Percentiles rank a stretch among this genome's conserved stretches.
phyloP scores from a whole-genome alignment of 2,797 vertebrate species.

The Morus bassanus region DNA sequence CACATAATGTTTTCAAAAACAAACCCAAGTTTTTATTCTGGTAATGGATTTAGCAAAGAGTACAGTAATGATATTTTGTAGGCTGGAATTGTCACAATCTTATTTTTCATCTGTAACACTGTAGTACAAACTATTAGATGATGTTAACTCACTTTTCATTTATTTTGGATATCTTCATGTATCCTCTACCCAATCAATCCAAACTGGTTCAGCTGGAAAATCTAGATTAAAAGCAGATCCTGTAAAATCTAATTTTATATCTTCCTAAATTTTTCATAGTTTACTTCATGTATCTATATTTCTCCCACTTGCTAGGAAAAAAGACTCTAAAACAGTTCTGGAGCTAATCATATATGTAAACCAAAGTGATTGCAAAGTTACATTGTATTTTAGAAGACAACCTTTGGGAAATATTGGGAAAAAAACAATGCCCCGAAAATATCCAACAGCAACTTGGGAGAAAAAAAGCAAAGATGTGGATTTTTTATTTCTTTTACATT shows the following conservation, averaged over 20 bases:
- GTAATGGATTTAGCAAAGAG: background rate
- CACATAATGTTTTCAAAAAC: background rate
- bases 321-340: background rate
- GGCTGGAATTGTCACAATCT: background rate
- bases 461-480: background rate
- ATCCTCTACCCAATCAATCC: background rate
- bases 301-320: background rate
- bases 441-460: accelerated
- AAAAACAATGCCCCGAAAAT: accelerated
- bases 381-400: background rate
- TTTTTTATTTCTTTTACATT: background rate
- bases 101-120: background rate
- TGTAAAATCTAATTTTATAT: background rate
- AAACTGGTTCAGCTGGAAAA: background rate
- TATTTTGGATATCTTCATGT: background rate
- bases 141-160: background rate
- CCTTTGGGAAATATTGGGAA: background rate
- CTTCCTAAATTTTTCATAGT: background rate
- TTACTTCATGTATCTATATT: background rate
- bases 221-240: background rate
- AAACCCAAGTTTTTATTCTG: background rate
- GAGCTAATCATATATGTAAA: background rate
- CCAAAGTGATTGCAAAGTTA: background rate
- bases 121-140: background rate
- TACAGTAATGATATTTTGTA: background rate